Evolutionary conservation across 2,888 invertebrate genomes (phyloP), one percentile per base, ranked within the genome.

Genomic region (Monoplex corrugatus): DNA sequence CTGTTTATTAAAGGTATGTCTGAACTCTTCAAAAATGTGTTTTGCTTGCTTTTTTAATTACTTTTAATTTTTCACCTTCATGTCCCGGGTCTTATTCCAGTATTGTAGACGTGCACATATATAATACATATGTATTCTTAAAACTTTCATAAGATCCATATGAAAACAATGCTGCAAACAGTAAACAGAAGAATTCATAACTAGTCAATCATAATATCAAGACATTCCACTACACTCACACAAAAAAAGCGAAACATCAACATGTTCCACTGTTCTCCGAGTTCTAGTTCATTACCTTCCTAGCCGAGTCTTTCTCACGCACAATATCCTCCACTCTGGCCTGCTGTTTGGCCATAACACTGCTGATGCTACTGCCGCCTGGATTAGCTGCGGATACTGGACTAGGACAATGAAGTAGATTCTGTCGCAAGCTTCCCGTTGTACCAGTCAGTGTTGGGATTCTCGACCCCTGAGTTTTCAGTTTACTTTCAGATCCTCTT

Each of bases 261-360:
- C 75, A 16, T n/a, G n/a, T n/a, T 1, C 78, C 78, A 78, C 78
- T 8, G 16, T 5, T 16, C 78, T 16, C 5, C 35, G 38, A 45
- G 82, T 44, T 6, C n/a, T 10, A 13, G 44, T 43, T 63, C 38
- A 40, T 16, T 57, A 87, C 78, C 57, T 78, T 72, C 75, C 87
- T 87, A n/a, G 80, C 87, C 6, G 87, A 72, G 45, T 87, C 87
- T 6, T 40, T 45, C 45, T 87, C 78, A 8, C 40, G 44, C 87
- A 87, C 45, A 43, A 87, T 87, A 43, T 50, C 50, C 38, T 87
- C 87, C 32, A 87, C 87, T 6, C 80, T 19, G 57, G 80, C 87
- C 80, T 87, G 87, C 38, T 57, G 87, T 44, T 35, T 80, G 78
- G 57, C 87, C 80, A 87, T 87, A 57, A 87, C 38, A 38, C 35